Base-by-base conservation (phyloP, 2,888 invertebrate species). In the Tuta absoluta region DNA sequence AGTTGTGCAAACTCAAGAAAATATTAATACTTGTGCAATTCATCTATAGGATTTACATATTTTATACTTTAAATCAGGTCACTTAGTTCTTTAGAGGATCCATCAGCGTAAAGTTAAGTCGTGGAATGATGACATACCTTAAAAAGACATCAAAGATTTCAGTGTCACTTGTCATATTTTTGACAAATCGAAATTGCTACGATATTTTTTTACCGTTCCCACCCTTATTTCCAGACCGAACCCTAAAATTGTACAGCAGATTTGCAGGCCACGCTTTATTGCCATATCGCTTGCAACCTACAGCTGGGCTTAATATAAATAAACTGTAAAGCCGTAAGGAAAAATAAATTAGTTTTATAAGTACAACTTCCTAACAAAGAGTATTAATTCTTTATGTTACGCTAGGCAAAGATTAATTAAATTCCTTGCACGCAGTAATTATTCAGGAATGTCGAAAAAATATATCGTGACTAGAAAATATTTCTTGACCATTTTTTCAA, bases 161-260 rank as follows among this genome's bases (percentile, higher is more conserved):
- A n/a, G n/a, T n/a, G n/a, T n/a, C n/a, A n/a, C n/a, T n/a, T n/a
- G n/a, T n/a, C n/a, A n/a, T n/a, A n/a, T n/a, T n/a, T n/a, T n/a
- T n/a, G 4, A 45, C 45, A 45, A 33, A 28, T 28, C 5, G 28
- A 28, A 33, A 33, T 33, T n/a, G n/a, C n/a, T n/a, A n/a, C n/a
- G n/a, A n/a, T n/a, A n/a, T n/a, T n/a, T 10, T 33, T 10, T 33
- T 8, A 8, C 33, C 33, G 4, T 33, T 33, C 33, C 8, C 1
- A 41, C 41, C 3, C n/a, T 21, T 49, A 49, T 49, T 49, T 49
- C 19, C 24, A 11, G n/a, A 24, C 5, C 1, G 14, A n/a, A 33
- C 17, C 56, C 33, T 33, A 87, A 84, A 84, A 83, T 68, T 73
- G 78, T 79, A 79, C 75, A 74, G 75, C 78, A 77, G 81, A 84